Percentiles rank a stretch among this genome's conserved stretches.
Conservation (phyloP, 2,113 vertebrate species). For the Scomber scombrus region DNA sequence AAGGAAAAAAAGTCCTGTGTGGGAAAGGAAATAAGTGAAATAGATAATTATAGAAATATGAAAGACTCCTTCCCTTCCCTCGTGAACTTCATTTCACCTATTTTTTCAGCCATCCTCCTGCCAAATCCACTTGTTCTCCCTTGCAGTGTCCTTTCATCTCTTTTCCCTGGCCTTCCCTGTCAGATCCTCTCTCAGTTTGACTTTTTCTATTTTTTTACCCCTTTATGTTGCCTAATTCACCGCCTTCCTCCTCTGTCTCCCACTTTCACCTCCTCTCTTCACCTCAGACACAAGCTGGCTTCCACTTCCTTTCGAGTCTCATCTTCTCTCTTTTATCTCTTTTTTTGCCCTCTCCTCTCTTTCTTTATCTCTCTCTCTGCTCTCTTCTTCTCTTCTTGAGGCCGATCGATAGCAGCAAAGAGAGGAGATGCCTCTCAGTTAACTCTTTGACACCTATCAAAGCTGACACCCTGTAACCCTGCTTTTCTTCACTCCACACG, state of each 20-base stretch:
- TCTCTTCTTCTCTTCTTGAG: conserved; percentile 1
- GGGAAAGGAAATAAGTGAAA: conserved; percentile 31
- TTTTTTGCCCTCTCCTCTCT: neutral
- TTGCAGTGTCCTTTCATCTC: conserved; percentile 71
- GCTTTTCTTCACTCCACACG: neutral
- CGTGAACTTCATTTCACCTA: conserved; percentile 75
- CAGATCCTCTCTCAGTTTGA: conserved; percentile 62
- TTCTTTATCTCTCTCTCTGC: neutral
- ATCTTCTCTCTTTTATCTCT: conserved; percentile 30
- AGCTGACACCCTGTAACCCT: conserved; percentile 21
- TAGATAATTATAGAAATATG: conserved; percentile 58
- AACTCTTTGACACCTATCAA: conserved; percentile 55
- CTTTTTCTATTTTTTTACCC: conserved; percentile 27
- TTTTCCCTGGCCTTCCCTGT: conserved; percentile 37
- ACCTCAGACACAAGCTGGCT: conserved; percentile 1
- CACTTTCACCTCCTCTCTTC: conserved; percentile 36
- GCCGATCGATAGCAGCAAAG: conserved; percentile 46
- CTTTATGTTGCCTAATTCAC: conserved; percentile 31
- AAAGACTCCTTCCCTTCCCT: conserved; percentile 31
- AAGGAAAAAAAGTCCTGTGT: neutral
- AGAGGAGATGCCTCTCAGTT: conserved; percentile 37
- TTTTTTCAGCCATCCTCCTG: conserved; percentile 35
- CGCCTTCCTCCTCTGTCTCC: conserved; percentile 17
- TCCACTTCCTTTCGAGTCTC: no score
- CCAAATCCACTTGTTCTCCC: conserved; percentile 63